Conservation (phyloP, 2,113 vertebrate species). For the Austrofundulus limnaeus region DNA sequence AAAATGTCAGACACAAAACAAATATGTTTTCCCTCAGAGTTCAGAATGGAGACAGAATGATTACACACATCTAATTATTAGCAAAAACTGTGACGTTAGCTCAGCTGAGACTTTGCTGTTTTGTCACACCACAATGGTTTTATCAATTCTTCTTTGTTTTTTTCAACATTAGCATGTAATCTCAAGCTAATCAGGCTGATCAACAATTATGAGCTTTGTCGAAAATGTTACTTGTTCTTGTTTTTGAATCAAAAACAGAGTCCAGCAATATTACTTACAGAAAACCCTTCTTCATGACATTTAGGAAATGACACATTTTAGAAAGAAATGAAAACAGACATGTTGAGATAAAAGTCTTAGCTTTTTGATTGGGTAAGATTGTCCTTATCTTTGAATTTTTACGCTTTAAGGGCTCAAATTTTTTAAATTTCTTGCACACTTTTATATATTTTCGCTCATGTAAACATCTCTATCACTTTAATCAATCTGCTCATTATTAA, state of each 20-base stretch:
- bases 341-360: no score
- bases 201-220: no score
- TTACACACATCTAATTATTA: neutral
- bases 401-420: no score
- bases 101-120: conserved; percentile 8
- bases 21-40: neutral
- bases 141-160: neutral
- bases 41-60: neutral
- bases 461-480: neutral
- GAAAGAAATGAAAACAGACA: no score
- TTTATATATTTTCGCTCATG: neutral
- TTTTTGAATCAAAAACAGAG: no score
- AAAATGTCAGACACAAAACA: neutral
- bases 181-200: no score
- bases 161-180: no score
- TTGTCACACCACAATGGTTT: no score
- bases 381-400: neutral
- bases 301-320: no score
- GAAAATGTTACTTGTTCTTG: no score
- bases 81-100: neutral
- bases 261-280: no score
- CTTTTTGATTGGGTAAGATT: neutral
- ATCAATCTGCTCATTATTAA: neutral
- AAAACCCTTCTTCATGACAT: no score
- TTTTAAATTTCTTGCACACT: neutral